Percentiles rank a stretch among this genome's conserved stretches.
phyloP scores from a whole-genome alignment of 2,113 vertebrate species.

The Gavialis gangeticus region DNA sequence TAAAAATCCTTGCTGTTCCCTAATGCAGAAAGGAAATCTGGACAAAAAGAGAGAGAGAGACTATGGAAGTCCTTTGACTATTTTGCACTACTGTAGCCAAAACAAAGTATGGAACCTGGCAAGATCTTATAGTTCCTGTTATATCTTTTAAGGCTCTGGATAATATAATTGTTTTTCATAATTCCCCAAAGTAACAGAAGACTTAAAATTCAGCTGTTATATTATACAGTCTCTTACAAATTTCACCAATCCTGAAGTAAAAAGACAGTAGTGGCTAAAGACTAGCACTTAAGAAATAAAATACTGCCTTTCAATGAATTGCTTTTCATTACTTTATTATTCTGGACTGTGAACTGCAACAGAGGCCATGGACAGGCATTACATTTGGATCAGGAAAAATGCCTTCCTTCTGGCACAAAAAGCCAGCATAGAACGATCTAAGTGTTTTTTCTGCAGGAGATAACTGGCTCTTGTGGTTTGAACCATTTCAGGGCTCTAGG shows the following conservation, averaged over 20 bases:
- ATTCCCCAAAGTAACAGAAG: not conserved
- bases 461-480: too few species aligned
- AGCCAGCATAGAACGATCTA: too few species aligned
- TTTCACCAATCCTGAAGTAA: not conserved
- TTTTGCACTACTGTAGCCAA: conserved; percentile 3
- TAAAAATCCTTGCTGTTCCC: conserved; percentile 20
- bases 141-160: not conserved
- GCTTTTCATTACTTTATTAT: not conserved
- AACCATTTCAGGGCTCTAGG: too few species aligned
- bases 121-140: not conserved
- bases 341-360: not conserved
- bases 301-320: not conserved
- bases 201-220: not conserved
- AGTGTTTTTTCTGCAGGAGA: too few species aligned
- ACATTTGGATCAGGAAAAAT: too few species aligned
- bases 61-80: not conserved
- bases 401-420: too few species aligned
- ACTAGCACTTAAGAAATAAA: not conserved
- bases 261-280: not conserved
- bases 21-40: conserved; percentile 38
- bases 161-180: not conserved
- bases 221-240: not conserved
- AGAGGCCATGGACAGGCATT: too few species aligned
- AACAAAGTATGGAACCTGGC: not conserved
- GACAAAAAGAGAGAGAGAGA: not conserved